Conservation (phyloP, 2,888 invertebrate species). For the Tubulanus polymorphus region DNA sequence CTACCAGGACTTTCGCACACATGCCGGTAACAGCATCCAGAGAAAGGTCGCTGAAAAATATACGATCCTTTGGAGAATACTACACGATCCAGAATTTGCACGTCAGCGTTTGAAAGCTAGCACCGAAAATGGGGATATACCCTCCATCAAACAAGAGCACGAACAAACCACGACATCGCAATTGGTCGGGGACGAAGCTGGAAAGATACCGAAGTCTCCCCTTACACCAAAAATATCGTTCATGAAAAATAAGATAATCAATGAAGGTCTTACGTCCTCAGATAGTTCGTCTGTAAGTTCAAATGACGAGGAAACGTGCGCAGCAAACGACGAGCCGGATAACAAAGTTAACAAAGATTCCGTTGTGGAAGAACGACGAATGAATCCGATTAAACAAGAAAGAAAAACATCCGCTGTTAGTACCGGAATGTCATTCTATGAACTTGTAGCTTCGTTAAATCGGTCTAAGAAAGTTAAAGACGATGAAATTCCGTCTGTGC, state of each 20-base stretch:
- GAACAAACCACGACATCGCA: not conserved
- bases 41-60: not conserved
- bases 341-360: no score
- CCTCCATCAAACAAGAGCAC: no score
- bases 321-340: not conserved
- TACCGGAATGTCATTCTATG: not conserved
- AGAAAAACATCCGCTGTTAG: no score
- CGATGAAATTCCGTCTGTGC: no score
- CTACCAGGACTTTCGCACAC: no score
- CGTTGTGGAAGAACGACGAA: no score
- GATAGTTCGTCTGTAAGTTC: no score
- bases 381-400: no score
- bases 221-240: not conserved
- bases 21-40: no score
- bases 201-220: not conserved
- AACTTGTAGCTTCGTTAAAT: not conserved
- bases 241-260: not conserved
- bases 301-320: not conserved
- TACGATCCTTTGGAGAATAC: no score
- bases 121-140: not conserved
- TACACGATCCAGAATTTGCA: not conserved
- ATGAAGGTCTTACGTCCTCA: constrained; percentile 1
- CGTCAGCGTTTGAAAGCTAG: not conserved
- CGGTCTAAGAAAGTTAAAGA: no score
- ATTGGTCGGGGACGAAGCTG: not conserved